Evolutionary conservation across 2,113 vertebrate genomes (phyloP), one percentile per base, ranked within the genome.

Genomic region (Nicator chloris): DNA sequence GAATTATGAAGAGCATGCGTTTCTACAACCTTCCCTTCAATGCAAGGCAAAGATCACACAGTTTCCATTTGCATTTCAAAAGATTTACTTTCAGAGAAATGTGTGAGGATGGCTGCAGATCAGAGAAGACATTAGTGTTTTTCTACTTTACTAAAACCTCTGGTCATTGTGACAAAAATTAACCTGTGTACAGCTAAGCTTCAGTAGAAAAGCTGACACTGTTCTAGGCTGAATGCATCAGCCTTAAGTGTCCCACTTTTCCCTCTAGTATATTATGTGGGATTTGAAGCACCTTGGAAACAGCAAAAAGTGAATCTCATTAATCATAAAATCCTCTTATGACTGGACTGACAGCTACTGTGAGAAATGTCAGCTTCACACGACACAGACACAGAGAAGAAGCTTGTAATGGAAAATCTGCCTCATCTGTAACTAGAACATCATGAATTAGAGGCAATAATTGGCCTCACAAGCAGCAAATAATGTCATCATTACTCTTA

Each of bases 271-370:
- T 68, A 51, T 53, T 35, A 53, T 15, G 51, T 60, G 56, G 56
- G 71, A 78, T 54, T 49, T 82, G 75, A 91, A 70, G 54, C 21
- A 84, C 50, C 56, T 95, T 31, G 4, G 77, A 91, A 89, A 80
- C 44, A 64, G 50, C 47, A 92, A 90, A 72, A 95, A 86, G 37
- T 68, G 33, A 78, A 57, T 91, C 45, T 75, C 49, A 59, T 88
- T 85, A 89, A 89, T 90, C 73, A 75, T 61, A 70, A 93, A 96
- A 96, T 78, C 24, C 39, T 82, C 54, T 73, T 59, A 45, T 40
- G 70, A 77, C 47, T 85, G 86, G 60, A 81, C 84, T 87, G 57
- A 86, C 56, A 95, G 39, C 37, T 83, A 81, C n/a, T 59, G 33
- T 64, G 78, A 92, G 56, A 96, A 94, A 86, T 72, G 71, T 78